Base-by-base conservation (phyloP, 2,888 invertebrate species). In the Rhogogaster chlorosoma region DNA sequence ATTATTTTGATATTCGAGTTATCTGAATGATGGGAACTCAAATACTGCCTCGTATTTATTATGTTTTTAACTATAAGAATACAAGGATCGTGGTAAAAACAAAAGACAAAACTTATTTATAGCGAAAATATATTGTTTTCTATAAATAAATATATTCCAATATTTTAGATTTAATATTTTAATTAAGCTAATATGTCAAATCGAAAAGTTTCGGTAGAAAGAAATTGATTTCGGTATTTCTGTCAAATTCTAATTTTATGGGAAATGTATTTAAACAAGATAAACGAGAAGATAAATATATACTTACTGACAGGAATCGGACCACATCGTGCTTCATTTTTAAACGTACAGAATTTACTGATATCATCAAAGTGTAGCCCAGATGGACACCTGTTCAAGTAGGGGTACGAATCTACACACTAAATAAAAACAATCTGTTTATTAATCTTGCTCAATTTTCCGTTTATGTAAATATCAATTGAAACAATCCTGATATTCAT, bases 361-460 rank as follows among this genome's bases (percentile, higher is more conserved):
- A 97, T 96, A 91, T 98, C 98, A 93, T 98, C 98, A 92, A 98
- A 98, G 93, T 97, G 97, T 80, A 98, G 94, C 85, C 98, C 97
- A 2, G 98, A 97, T 15, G 98, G 98, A 93, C 98, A 98, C 91
- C 97, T 95, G 93, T 97, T 98, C 90, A 97, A 90, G 93, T 98
- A 98, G 1, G 98, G 98, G 92, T 95, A 97, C 86, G 97, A 97
- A 94, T 98, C 98, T 84, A 98, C 98, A 93, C 98, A 98, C 98
- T 98, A 94, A 88, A 94, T 15, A 61, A 36, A 84, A 2, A 7
- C 38, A 32, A 84, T 73, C 26, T 0, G 42, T 38, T 42, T 10
- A 26, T 42, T 73, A 18, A 83, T 22, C 10, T 36, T 83, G 15
- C 53, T 86, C 38, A 85, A 67, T 38, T 26, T 38, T 36, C 9